Conservation (phyloP, 2,888 invertebrate genomes). For the Calliphora vomitoria region DNA sequence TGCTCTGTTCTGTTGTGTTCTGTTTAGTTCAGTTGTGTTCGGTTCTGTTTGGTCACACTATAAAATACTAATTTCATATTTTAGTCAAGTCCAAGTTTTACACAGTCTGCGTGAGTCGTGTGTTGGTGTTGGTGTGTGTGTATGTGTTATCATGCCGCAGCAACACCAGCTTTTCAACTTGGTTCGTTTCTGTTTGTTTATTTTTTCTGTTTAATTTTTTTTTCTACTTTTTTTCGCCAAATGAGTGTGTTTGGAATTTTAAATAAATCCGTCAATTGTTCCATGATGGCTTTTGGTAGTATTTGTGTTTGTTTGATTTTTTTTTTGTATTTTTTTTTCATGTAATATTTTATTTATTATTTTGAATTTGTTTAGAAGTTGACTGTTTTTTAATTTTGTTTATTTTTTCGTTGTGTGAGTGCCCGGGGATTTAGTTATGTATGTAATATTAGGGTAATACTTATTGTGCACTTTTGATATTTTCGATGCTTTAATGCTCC, state of each 20-base stretch:
- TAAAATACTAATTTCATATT: slow-evolving; percentile 72
- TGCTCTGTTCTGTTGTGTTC: slow-evolving; percentile 7
- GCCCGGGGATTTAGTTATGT: slow-evolving; percentile 5
- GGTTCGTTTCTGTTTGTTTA: slow-evolving; percentile 17
- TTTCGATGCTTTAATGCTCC: no score
- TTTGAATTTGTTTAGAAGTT: slow-evolving; percentile 45
- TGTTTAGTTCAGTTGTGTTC: slow-evolving; percentile 36
- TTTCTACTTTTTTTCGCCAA: slow-evolving; percentile 58
- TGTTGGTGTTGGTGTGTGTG: neutral
- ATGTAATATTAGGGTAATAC: neutral
- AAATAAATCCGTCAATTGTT: slow-evolving; percentile 76
- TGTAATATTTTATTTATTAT: slow-evolving; percentile 63
- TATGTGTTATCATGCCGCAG: slow-evolving; percentile 36
- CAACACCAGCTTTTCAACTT: slow-evolving; percentile 36
- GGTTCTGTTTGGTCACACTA: slow-evolving; percentile 47
- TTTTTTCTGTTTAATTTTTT: slow-evolving; percentile 55
- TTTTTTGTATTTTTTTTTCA: slow-evolving; percentile 19
- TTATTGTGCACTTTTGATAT: no score
- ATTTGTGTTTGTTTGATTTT: slow-evolving; percentile 37
- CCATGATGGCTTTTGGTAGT: neutral
- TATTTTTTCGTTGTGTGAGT: neutral
- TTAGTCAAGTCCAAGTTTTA: slow-evolving; percentile 71
- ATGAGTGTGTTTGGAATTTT: slow-evolving; percentile 76
- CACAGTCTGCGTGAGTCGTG: slow-evolving; percentile 39
- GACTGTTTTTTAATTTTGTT: neutral